Evolutionary conservation across 1,140 invertebrate species (phyloP).

Genomic region (Trichomalopsis sarcophagae): DNA sequence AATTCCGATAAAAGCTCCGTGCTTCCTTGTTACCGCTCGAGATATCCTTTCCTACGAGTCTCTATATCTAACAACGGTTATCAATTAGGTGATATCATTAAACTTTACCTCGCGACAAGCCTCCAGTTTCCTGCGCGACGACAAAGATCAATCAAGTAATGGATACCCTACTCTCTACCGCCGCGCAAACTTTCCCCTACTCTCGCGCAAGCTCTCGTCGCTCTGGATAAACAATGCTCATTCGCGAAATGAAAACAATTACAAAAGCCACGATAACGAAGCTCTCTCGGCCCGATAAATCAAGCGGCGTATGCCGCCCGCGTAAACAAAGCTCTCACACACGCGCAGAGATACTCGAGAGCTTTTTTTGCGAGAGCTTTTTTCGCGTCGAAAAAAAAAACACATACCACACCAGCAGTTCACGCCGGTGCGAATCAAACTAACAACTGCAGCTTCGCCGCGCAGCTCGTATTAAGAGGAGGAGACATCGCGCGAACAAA

Average conservation of each 20-base stretch:
- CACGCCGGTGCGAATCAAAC: slow-evolving; percentile 15
- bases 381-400: neutral
- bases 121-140: too few species aligned
- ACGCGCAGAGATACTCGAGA: neutral
- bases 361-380: slow-evolving; percentile 2
- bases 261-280: neutral
- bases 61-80: too few species aligned
- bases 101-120: too few species aligned
- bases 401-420: neutral
- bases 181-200: neutral
- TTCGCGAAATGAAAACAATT: neutral
- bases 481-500: neutral
- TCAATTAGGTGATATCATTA: too few species aligned
- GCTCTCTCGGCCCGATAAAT: slow-evolving; percentile 2
- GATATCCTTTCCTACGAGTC: too few species aligned
- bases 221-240: neutral
- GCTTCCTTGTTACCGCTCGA: neutral
- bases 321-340: neutral
- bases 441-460: neutral
- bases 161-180: neutral
- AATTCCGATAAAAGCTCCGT: neutral
- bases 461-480: neutral
- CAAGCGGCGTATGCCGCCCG: neutral
- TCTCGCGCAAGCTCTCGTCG: too few species aligned
- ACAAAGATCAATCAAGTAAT: neutral